Conservation (phyloP, 1,140 invertebrate genomes). For the Drosophila orosa region DNA sequence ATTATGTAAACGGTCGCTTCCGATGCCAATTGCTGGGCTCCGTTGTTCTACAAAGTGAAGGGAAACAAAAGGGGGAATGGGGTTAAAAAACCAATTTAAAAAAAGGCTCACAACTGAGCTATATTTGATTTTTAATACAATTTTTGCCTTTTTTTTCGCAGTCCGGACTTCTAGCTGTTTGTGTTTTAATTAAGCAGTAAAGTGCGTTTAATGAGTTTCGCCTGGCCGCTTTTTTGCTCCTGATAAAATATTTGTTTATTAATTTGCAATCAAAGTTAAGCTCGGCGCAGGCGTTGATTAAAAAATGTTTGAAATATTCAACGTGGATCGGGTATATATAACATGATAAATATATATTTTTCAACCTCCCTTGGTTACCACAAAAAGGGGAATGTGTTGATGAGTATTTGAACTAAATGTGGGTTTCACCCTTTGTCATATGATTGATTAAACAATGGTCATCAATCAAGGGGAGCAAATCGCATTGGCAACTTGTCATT, state of each 20-base stretch:
- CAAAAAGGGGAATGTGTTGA: neutral
- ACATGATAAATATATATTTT: neutral
- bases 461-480: slow-evolving; percentile 53
- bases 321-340: neutral
- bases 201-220: slow-evolving; percentile 28
- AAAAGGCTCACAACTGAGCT: slow-evolving; percentile 6
- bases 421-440: slow-evolving; percentile 15
- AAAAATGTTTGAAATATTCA: slow-evolving; percentile 26
- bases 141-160: slow-evolving; percentile 1
- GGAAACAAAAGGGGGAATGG: neutral
- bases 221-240: neutral
- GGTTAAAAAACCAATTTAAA: slow-evolving; percentile 20
- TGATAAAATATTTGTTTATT: slow-evolving; percentile 43
- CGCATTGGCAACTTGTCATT: slow-evolving; percentile 39
- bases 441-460: slow-evolving; percentile 55
- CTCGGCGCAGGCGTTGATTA: slow-evolving; percentile 15
- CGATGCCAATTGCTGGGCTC: slow-evolving; percentile 96
- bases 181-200: slow-evolving; percentile 42
- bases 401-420: neutral
- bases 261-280: slow-evolving; percentile 29
- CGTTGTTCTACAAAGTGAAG: slow-evolving; percentile 91
- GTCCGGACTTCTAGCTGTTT: slow-evolving; percentile 25
- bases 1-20: slow-evolving; percentile 97
- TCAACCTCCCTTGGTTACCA: neutral
- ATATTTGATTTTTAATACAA: slow-evolving; percentile 25